A percentile compares a stretch with the other conserved stretches of the same genome.
These are phyloP conservation scores for Menidia beryllina DNA, from an alignment of 2,113 vertebrate genomes.

Conservation along the genomic window DNA sequence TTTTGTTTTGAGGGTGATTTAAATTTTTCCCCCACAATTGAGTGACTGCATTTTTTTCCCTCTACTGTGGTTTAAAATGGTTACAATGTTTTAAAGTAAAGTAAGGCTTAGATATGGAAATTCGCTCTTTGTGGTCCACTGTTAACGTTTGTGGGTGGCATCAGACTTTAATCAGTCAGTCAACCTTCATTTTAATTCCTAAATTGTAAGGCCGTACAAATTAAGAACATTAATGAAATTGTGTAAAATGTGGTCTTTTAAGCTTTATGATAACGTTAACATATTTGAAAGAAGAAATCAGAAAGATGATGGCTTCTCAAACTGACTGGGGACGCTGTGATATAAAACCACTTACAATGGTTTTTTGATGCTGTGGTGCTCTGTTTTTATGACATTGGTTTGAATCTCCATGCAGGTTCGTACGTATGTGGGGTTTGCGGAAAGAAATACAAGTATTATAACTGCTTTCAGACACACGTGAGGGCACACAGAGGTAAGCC, in stretches of 20 bases:
- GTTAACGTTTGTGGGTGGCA: too few species aligned
- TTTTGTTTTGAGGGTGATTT: too few species aligned
- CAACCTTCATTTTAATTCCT: too few species aligned
- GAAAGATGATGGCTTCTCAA: not conserved
- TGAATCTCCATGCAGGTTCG: slow-evolving; percentile 84
- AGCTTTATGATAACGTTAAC: not conserved
- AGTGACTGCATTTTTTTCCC: too few species aligned
- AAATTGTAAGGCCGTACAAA: too few species aligned
- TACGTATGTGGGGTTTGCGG: slow-evolving; percentile 97
- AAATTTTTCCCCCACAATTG: too few species aligned
- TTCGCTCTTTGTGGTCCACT: not conserved
- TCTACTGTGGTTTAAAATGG: too few species aligned
- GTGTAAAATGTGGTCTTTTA: not conserved
- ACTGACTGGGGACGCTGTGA: not conserved
- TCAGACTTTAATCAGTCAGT: too few species aligned
- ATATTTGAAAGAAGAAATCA: not conserved
- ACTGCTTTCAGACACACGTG: slow-evolving; percentile 99
- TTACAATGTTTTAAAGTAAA: too few species aligned
- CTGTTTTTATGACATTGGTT: slow-evolving; percentile 15
- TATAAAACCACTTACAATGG: not conserved
- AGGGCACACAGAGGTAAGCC: slow-evolving; percentile 94
- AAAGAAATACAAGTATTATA: slow-evolving; percentile 99
- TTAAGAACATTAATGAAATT: not conserved
- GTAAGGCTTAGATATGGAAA: not conserved
- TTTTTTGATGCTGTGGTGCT: not conserved